A percentile compares a stretch with the other conserved stretches of the same genome.
Conservation (phyloP, 2,888 invertebrate species). For the Agriopis marginaria region DNA sequence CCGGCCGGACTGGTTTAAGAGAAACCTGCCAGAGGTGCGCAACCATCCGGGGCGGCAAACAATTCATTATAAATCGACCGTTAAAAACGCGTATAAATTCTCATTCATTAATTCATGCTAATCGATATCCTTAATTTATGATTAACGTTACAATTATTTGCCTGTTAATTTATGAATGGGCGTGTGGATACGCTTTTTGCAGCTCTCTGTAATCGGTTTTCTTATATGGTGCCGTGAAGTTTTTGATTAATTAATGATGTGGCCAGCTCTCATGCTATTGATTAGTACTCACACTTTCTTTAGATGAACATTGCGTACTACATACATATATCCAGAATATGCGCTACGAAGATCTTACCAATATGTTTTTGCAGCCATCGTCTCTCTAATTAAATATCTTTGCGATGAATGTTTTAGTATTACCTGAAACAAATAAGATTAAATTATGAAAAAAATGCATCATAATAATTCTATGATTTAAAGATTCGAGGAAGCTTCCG, state of each 20-base stretch:
- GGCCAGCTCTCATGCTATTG: not conserved
- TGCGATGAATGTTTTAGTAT: conserved; percentile 40
- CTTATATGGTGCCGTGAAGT: conserved; percentile 14
- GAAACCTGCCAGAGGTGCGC: conserved; percentile 72
- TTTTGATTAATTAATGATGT: conserved; percentile 8
- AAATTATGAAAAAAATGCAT: not conserved
- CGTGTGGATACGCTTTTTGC: conserved; percentile 37
- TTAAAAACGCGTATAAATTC: conserved; percentile 42
- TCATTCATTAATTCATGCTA: conserved; percentile 44
- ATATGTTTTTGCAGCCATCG: conserved; percentile 3
- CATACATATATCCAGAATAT: not conserved
- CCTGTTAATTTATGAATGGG: conserved; percentile 40
- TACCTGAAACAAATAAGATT: conserved; percentile 61
- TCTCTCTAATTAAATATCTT: conserved; percentile 10
- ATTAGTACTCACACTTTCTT: not conserved
- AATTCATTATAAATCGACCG: conserved; percentile 39
- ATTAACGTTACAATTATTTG: conserved; percentile 41
- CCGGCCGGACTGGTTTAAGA: conserved; percentile 74
- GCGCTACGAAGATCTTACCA: conserved; percentile 12
- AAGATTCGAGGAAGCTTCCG: too few relatives aligned
- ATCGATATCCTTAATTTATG: conserved; percentile 46
- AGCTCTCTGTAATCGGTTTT: conserved; percentile 11
- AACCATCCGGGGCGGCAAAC: conserved; percentile 71
- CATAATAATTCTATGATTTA: too few relatives aligned
- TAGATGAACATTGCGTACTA: not conserved